These are phyloP conservation scores for Gadus chalcogrammus DNA, from an alignment of 2,113 vertebrate species.

Conservation along the genomic window DNA sequence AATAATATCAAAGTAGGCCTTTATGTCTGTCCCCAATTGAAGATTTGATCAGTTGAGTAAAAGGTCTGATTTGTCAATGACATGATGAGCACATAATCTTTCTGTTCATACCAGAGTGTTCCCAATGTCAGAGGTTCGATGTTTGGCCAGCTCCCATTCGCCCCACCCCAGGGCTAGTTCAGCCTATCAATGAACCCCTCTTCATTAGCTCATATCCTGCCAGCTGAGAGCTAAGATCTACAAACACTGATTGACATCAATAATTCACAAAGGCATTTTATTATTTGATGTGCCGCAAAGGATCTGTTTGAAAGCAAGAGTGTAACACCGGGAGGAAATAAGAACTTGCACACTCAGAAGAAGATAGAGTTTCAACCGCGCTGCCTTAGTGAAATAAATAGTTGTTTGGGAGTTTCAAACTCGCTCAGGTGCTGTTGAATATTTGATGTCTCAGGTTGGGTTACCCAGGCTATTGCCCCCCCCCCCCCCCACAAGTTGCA, in stretches of 20 bases:
- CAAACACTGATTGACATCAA: slow-evolving; percentile 60
- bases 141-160: not conserved
- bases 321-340: too few species aligned
- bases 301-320: slow-evolving; percentile 36
- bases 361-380: too few species aligned
- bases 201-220: slow-evolving; percentile 34
- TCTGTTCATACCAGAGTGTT: not conserved
- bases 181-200: not conserved
- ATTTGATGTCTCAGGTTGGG: slow-evolving; percentile 47
- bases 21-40: not conserved
- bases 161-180: not conserved
- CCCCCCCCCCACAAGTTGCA: too few species aligned
- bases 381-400: too few species aligned
- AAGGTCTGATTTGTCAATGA: not conserved
- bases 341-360: too few species aligned
- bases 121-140: not conserved
- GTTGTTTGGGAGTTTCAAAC: not conserved
- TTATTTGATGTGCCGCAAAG: slow-evolving; percentile 55
- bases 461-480: slow-evolving; percentile 23
- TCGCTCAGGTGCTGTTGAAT: slow-evolving; percentile 41
- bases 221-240: slow-evolving; percentile 55
- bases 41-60: not conserved
- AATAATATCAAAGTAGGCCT: too few species aligned
- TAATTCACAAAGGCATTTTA: slow-evolving; percentile 55
- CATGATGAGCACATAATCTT: not conserved